Conservation (phyloP, 1,140 invertebrate genomes). For the Varroa destructor region DNA sequence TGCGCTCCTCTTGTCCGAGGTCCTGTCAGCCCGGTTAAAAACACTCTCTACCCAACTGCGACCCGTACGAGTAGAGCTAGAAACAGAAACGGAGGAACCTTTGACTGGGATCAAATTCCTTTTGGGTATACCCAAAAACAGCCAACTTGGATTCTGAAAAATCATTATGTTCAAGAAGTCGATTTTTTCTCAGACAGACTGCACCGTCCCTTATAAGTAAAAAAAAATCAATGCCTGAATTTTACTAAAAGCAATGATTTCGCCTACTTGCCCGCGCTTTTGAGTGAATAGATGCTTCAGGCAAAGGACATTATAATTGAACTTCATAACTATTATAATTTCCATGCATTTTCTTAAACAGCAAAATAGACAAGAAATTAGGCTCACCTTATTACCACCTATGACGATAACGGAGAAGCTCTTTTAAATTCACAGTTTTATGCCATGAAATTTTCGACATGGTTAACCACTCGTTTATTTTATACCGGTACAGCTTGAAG, state of each 20-base stretch:
- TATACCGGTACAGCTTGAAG: no score
- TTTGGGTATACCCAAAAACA: slow-evolving; percentile 17
- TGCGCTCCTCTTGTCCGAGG: not conserved
- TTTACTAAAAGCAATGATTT: not conserved
- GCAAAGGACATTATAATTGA: no score
- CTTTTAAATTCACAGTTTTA: no score
- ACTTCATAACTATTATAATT: no score
- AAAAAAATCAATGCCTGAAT: not conserved
- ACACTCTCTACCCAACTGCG: not conserved
- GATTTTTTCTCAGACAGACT: slow-evolving; percentile 18
- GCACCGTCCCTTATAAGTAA: slow-evolving; percentile 7
- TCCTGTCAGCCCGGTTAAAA: not conserved
- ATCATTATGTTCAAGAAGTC: slow-evolving; percentile 27
- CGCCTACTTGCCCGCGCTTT: not conserved
- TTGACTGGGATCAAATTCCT: slow-evolving; percentile 27
- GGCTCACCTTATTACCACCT: no score
- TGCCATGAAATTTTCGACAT: no score
- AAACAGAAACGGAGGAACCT: slow-evolving; percentile 1
- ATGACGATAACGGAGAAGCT: no score
- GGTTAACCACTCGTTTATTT: no score
- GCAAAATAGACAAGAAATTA: no score
- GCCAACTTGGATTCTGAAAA: slow-evolving; percentile 7
- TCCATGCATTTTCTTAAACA: no score
- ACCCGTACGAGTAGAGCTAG: not conserved
- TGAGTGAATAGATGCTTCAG: no score